Evolutionary conservation across 2,888 invertebrate species (phyloP).

Genomic region (Erebia ligea): DNA sequence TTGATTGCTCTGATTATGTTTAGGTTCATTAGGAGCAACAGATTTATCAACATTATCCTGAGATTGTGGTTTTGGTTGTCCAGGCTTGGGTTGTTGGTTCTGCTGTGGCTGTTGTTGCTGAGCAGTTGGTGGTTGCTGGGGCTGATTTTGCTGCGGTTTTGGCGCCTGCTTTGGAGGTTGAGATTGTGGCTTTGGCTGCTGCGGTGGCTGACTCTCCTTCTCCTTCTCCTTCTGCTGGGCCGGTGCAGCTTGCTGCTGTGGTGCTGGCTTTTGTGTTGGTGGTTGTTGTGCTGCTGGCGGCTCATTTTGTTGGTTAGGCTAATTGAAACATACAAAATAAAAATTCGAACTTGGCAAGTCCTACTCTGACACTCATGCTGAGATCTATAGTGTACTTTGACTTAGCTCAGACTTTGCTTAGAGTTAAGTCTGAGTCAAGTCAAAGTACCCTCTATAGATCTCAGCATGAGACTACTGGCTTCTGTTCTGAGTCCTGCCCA

Average conservation of each 20-base stretch:
- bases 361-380: too few species aligned
- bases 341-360: neutral
- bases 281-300: conserved; percentile 29
- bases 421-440: too few species aligned
- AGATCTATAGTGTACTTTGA: too few species aligned
- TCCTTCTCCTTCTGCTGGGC: conserved; percentile 39
- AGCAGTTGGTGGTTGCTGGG: conserved; percentile 40
- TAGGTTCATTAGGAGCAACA: conserved; percentile 51
- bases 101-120: conserved; percentile 35
- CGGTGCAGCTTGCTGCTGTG: conserved; percentile 26
- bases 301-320: conserved; percentile 36
- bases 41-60: conserved; percentile 65
- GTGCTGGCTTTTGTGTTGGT: conserved; percentile 23
- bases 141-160: conserved; percentile 43
- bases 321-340: neutral
- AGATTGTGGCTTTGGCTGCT: conserved; percentile 35
- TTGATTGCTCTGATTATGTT: conserved; percentile 51
- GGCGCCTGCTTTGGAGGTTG: conserved; percentile 41
- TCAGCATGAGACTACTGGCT: too few species aligned
- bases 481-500: too few species aligned
- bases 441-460: too few species aligned
- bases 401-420: too few species aligned
- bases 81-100: conserved; percentile 30
- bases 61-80: conserved; percentile 43
- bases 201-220: conserved; percentile 37